phyloP scores from a whole-genome alignment of 2,113 vertebrate genomes.

The Cromileptes altivelis region DNA sequence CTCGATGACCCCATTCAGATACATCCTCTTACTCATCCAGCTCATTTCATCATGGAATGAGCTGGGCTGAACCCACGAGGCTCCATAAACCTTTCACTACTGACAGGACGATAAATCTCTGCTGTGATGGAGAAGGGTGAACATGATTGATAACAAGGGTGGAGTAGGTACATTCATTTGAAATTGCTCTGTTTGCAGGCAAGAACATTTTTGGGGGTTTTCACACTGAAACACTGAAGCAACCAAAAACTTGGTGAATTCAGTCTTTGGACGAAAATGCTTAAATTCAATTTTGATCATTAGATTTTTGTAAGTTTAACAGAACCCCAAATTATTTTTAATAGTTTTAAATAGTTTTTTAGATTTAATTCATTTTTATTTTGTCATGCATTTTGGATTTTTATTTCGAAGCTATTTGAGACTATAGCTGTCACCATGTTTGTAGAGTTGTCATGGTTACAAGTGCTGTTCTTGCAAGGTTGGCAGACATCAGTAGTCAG shows the following conservation, averaged over 20 bases:
- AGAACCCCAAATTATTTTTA: no score
- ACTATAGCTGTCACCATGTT: background rate
- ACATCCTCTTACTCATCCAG: slow-evolving; percentile 43
- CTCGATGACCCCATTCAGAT: background rate
- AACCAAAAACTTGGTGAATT: background rate
- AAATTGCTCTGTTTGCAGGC: background rate
- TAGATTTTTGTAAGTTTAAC: no score
- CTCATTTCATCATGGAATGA: slow-evolving; percentile 36
- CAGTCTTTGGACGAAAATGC: no score
- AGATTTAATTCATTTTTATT: no score
- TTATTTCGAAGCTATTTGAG: background rate
- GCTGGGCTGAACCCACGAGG: slow-evolving; percentile 18
- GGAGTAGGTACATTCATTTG: background rate
- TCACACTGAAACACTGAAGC: background rate
- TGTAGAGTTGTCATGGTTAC: background rate
- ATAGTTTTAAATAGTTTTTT: no score
- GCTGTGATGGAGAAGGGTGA: slow-evolving; percentile 1
- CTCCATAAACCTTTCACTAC: slow-evolving; percentile 52
- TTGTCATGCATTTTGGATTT: no score
- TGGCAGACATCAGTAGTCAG: background rate
- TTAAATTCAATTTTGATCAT: no score
- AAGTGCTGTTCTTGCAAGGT: background rate
- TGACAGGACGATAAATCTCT: slow-evolving; percentile 41
- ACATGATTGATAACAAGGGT: slow-evolving; percentile 34
- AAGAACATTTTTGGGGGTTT: background rate